Base-by-base conservation (phyloP, 2,797 vertebrate genomes). In the Rhincodon typus region DNA sequence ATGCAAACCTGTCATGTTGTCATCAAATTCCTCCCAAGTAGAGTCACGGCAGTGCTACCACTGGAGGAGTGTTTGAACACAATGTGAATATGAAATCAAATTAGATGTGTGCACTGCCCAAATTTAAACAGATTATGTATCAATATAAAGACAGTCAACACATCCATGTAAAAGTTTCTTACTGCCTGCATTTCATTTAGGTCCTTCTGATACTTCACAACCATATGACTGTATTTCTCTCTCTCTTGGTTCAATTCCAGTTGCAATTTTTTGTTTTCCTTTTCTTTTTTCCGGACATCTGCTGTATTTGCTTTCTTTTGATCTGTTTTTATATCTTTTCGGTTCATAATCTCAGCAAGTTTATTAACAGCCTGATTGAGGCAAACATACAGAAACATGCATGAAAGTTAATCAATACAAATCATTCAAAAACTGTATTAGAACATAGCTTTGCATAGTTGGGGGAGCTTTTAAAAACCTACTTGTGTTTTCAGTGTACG, bases 291-390 rank as follows among this genome's bases (percentile, higher is more conserved):
- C 96, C 99, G 98, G 97, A 99, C 97, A 97, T 99, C 99, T 42
- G 99, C 98, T 34, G 98, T 98, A 96, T 98, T 99, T 96, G 98
- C 99, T 97, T 99, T 99, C 97, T 99, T 99, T 97, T 98, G 98
- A 97, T 99, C 99, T 96, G 99, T 98, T 98, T 99, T 99, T 98
- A 99, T 99, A 97, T 99, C 99, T 97, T 99, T 99, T 46, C 99
- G 98, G 97, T 99, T 99, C 99, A 99, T 98, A 97, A 99, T 99
- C 97, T 99, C 99, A 95, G 99, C 99, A 97, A 99, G 97, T 96
- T 99, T 99, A 97, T 99, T 99, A 96, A 99, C 99, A 96, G 99
- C 99, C 99, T 99, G 97, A 97, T 96, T 87, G 96, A 96, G 13
- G 96, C 38, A 96, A 94, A 30, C n/a, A 90, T 62, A 69, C 10